Conservation (phyloP, 2,888 invertebrate species). For the Drosophila fungiperda region DNA sequence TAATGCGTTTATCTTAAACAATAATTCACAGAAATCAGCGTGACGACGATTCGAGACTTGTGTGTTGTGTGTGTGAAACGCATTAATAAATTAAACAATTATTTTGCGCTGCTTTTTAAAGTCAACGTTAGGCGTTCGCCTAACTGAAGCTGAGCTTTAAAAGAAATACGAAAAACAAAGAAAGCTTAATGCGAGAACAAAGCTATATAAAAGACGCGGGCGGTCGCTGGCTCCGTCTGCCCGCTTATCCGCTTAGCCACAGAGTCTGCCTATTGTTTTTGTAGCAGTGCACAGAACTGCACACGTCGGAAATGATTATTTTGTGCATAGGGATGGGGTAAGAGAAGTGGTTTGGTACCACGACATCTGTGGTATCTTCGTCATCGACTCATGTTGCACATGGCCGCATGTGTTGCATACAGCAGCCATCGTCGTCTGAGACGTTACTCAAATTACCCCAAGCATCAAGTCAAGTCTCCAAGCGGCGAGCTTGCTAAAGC, state of each 20-base stretch:
- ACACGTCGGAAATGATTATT: conserved; percentile 74
- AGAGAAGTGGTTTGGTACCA: conserved; percentile 2
- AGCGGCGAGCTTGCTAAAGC: conserved; percentile 40
- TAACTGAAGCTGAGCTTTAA: conserved; percentile 65
- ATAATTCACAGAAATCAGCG: conserved; percentile 58
- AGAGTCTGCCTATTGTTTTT: conserved; percentile 63
- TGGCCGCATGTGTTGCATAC: conserved; percentile 76
- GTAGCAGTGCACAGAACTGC: conserved; percentile 55
- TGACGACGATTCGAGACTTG: conserved; percentile 6
- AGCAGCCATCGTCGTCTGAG: conserved; percentile 39
- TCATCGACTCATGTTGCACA: conserved; percentile 71
- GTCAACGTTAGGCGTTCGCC: conserved; percentile 62
- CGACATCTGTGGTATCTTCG: conserved; percentile 38
- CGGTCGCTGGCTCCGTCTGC: conserved; percentile 25
- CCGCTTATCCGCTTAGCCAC: conserved; percentile 22
- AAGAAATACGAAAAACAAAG: conserved; percentile 70
- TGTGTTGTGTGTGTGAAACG: conserved; percentile 32
- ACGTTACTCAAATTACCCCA: conserved; percentile 26
- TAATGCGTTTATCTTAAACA: conserved; percentile 31
- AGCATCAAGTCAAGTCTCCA: conserved; percentile 10
- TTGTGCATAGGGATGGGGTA: neutral
- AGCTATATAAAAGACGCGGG: conserved; percentile 66
- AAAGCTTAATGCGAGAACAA: conserved; percentile 70
- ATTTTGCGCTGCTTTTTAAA: conserved; percentile 46
- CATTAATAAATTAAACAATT: conserved; percentile 65